These are phyloP conservation scores for Parthenolecanium corni DNA, from an alignment of 2,888 invertebrate species.

Conservation along the genomic window DNA sequence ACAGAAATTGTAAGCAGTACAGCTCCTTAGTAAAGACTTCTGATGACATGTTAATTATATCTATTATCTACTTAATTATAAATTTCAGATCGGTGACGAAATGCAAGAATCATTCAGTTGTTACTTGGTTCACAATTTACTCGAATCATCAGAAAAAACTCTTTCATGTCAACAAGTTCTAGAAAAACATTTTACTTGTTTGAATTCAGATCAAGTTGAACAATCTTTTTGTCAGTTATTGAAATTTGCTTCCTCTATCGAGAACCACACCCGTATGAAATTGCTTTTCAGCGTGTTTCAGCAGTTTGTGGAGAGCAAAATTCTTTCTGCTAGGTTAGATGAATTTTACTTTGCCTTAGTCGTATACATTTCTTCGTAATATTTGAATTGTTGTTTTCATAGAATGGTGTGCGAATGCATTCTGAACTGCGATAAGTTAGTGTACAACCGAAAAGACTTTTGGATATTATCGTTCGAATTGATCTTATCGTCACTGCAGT, in stretches of 20 bases:
- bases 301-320: slow-evolving; percentile 19
- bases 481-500: slow-evolving; percentile 71
- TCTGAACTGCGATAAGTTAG: slow-evolving; percentile 69
- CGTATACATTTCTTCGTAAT: neutral
- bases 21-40: neutral
- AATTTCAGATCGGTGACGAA: slow-evolving; percentile 17
- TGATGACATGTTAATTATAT: too few relatives aligned
- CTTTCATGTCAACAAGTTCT: slow-evolving; percentile 40
- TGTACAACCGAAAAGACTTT: slow-evolving; percentile 66
- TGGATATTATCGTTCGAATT: slow-evolving; percentile 83
- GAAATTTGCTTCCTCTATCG: slow-evolving; percentile 18
- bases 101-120: slow-evolving; percentile 26
- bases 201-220: slow-evolving; percentile 11
- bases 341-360: neutral
- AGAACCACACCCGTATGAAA: slow-evolving; percentile 17
- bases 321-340: slow-evolving; percentile 11
- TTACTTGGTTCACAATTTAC: slow-evolving; percentile 15
- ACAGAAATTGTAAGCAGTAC: slow-evolving; percentile 11
- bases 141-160: slow-evolving; percentile 10
- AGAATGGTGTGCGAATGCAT: slow-evolving; percentile 80
- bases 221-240: slow-evolving; percentile 18
- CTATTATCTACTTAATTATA: too few relatives aligned
- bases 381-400: slow-evolving; percentile 6
- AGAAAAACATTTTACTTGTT: slow-evolving; percentile 9
- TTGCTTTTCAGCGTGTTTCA: slow-evolving; percentile 16